Evolutionary conservation across 2,797 vertebrate species (phyloP).

Genomic region (Coranthus polyacanthus): DNA sequence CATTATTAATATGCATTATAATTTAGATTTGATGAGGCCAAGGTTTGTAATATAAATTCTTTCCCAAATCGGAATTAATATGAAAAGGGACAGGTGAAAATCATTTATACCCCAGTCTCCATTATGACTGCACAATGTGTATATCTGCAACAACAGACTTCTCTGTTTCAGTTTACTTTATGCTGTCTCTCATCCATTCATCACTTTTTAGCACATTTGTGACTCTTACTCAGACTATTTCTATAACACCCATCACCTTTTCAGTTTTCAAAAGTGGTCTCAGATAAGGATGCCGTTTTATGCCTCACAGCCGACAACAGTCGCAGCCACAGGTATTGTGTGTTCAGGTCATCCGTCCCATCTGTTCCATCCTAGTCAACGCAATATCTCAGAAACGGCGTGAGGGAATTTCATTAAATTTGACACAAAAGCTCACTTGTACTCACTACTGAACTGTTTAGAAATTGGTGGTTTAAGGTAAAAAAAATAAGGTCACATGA

Average conservation of each 20-base stretch:
- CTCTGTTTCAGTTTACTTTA: too few relatives aligned
- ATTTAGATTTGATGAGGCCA: constrained; percentile 9
- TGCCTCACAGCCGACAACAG: too few relatives aligned
- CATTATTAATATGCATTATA: constrained; percentile 11
- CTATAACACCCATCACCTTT: constrained; percentile 31
- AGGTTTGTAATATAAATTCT: neutral
- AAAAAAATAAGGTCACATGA: too few relatives aligned
- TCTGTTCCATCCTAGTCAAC: too few relatives aligned
- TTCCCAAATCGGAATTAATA: constrained; percentile 7
- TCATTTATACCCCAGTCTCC: neutral
- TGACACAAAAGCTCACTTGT: too few relatives aligned
- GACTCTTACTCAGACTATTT: constrained; percentile 18
- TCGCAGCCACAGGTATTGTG: too few relatives aligned
- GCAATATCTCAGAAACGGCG: too few relatives aligned
- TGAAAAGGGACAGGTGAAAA: neutral
- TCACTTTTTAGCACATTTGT: constrained; percentile 5
- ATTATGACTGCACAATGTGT: constrained; percentile 12
- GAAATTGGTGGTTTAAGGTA: too few relatives aligned
- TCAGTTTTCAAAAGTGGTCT: constrained; percentile 29
- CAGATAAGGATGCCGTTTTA: constrained; percentile 12
- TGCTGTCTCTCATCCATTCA: constrained; percentile 9
- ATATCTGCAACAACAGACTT: too few relatives aligned
- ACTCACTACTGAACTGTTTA: too few relatives aligned
- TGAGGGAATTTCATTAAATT: too few relatives aligned
- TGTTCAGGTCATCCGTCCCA: too few relatives aligned